Conservation (phyloP, 2,888 invertebrate species). For the Leucoptera coffeella region DNA sequence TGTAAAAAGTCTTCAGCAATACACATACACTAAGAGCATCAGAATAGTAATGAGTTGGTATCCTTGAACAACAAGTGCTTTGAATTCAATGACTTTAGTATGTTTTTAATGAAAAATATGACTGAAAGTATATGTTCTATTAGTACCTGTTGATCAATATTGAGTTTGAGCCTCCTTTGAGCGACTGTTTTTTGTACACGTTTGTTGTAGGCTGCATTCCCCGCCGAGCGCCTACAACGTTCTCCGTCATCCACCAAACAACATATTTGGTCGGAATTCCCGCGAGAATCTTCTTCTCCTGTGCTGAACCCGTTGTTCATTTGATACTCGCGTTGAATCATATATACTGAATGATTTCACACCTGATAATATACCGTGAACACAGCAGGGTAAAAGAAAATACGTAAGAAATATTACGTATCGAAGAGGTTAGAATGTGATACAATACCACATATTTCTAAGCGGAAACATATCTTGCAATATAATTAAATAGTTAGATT, state of each 20-base stretch:
- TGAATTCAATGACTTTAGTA: no score
- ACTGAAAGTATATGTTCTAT: no score
- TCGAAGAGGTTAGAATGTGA: conserved; percentile 41
- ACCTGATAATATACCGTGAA: conserved; percentile 23
- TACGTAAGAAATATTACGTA: no score
- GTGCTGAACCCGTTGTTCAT: conserved; percentile 87
- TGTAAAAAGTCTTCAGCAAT: no score
- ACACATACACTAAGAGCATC: no score
- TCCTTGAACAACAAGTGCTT: no score
- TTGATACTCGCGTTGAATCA: conserved; percentile 53
- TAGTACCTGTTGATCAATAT: conserved; percentile 67
- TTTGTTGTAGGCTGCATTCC: conserved; percentile 95
- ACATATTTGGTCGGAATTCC: conserved; percentile 84
- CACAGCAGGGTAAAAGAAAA: conserved; percentile 20
- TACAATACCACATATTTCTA: conserved; percentile 27
- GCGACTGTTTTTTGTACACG: conserved; percentile 93
- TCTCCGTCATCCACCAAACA: conserved; percentile 87
- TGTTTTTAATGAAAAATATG: no score
- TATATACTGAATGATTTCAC: conserved; percentile 37
- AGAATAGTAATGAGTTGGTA: no score
- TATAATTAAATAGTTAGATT: no score
- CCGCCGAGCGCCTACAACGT: conserved; percentile 80
- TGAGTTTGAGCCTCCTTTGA: conserved; percentile 82
- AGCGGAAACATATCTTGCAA: conserved; percentile 14
- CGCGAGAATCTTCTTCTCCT: conserved; percentile 85